Percentiles rank a stretch among this genome's conserved stretches.
phyloP scores from a whole-genome alignment of 2,888 invertebrate species.

The Biston betularia region DNA sequence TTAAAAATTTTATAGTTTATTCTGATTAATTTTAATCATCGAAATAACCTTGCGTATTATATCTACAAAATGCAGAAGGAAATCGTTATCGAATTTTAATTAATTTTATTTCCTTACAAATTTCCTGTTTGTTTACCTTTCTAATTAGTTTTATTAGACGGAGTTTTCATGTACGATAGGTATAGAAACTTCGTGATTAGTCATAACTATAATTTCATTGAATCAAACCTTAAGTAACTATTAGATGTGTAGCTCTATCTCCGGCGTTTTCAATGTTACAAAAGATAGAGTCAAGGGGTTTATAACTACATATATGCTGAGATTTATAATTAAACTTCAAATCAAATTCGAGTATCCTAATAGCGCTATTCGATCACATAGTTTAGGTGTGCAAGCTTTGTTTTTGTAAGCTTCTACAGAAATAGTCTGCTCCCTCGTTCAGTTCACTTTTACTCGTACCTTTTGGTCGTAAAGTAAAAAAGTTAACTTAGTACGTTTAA shows the following conservation, averaged over 20 bases:
- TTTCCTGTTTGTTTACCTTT: conserved; percentile 8
- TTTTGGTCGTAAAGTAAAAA: background rate
- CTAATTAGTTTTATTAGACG: background rate
- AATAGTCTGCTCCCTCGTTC: background rate
- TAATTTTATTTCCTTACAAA: conserved; percentile 4
- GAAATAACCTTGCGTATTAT: conserved; percentile 15
- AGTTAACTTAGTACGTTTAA: background rate
- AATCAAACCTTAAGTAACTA: too few relatives aligned
- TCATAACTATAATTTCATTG: too few relatives aligned
- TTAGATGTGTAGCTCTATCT: too few relatives aligned
- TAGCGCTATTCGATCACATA: background rate
- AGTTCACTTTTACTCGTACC: background rate
- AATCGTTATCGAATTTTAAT: conserved; percentile 14
- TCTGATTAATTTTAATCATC: background rate
- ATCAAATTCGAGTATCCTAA: too few relatives aligned
- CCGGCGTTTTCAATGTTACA: too few relatives aligned
- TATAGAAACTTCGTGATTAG: too few relatives aligned
- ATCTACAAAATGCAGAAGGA: conserved; percentile 5
- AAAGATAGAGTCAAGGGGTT: too few relatives aligned
- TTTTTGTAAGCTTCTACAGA: background rate
- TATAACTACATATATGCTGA: too few relatives aligned
- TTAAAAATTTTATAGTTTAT: background rate
- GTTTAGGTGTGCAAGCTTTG: background rate
- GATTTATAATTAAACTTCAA: too few relatives aligned
- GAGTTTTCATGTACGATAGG: too few relatives aligned